Base-by-base conservation (phyloP, 2,888 invertebrate species). In the Germaria angustata region DNA sequence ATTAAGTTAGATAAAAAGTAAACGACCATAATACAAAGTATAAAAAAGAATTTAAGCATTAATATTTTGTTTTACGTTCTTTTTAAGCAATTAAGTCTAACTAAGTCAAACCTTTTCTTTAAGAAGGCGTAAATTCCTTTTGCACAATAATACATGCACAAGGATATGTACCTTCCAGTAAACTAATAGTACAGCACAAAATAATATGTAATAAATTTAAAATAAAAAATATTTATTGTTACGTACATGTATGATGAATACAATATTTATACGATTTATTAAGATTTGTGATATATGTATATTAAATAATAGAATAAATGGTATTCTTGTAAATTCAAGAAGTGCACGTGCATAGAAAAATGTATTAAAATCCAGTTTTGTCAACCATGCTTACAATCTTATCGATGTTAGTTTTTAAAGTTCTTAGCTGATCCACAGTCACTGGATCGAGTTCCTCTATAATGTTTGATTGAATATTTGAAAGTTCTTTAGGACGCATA, bases 331-430 rank as follows among this genome's bases (percentile, higher is more conserved):
- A 32, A 34, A 15, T 41, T 61, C 41, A 44, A 69, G 15, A 46
- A 28, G 11, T 76, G 51, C 5, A 20, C 4, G 2, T 13, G 11
- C 8, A 44, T 20, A 32, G 46, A 53, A 7, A 28, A n/a, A n/a
- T n/a, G n/a, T 34, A 39, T 65, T 69, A 63, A 63, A 71, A 71
- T 28, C 59, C 75, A 15, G 82, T 75, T 66, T 79, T 82, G 22
- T 86, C 87, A 61, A 88, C 90, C 83, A 88, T 87, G 51, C 87
- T 87, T 85, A 91, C 89, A 57, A 91, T 89, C 61, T 90, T 83
- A 81, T 91, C 88, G 71, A 91, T 80, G 81, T 90, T 91, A 4
- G 87, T 87, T 80, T 91, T 90, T 73, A 91, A 79, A 9, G 89
- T 88, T 81, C 86, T 88, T 11, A 91, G 89, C 84, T 91, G 91